Conservation (phyloP, 2,113 vertebrate genomes). For the Xiphophorus hellerii region DNA sequence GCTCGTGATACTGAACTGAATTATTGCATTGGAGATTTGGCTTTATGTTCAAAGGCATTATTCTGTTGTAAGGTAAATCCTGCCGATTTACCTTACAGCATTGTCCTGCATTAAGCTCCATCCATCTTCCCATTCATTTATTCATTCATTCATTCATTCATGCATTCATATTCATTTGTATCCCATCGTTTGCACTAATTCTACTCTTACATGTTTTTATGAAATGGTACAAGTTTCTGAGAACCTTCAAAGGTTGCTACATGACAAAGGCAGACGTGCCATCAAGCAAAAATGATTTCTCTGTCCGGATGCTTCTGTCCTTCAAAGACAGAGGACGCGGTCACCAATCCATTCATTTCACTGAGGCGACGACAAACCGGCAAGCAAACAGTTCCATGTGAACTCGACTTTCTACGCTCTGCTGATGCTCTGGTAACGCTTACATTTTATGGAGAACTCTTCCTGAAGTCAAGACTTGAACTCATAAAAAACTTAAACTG, state of each 20-base stretch:
- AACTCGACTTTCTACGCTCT: conserved; percentile 58
- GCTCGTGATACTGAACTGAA: no score
- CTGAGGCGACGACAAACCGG: conserved; percentile 44
- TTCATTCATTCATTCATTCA: no score
- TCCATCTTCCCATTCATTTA: no score
- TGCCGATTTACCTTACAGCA: no score
- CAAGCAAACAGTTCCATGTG: conserved; percentile 69
- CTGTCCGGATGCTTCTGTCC: conserved; percentile 64
- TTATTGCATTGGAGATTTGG: no score
- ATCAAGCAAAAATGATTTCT: conserved; percentile 46
- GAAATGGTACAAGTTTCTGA: conserved; percentile 1
- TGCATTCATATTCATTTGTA: no score
- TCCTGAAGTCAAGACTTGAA: conserved; percentile 27
- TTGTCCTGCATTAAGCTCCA: no score
- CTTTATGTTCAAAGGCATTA: no score
- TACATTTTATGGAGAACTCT: conserved; percentile 64
- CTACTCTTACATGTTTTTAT: not conserved
- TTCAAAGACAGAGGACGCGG: conserved; percentile 71
- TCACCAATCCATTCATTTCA: conserved; percentile 56
- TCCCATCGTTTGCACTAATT: no score
- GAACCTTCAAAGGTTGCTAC: conserved; percentile 11
- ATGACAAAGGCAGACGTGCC: conserved; percentile 27
- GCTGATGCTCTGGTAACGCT: conserved; percentile 52
- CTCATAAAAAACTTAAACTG: conserved; percentile 32
- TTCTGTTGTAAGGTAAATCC: no score